Evolutionary conservation across 2,797 vertebrate species (phyloP).

Genomic region (Sebastes miniatus): DNA sequence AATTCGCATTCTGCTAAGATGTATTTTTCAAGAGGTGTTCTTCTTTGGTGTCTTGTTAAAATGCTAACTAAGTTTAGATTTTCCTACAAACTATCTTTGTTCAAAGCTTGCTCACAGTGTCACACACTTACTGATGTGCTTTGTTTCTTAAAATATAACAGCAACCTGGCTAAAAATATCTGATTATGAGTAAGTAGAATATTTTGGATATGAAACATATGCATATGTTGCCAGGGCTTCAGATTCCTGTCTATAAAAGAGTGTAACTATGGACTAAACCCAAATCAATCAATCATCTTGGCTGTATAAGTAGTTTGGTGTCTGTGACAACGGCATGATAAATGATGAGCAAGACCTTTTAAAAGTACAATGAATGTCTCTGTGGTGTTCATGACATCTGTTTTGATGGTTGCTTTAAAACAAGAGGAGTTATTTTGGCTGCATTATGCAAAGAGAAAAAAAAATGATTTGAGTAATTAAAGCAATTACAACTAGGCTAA

Average conservation of each 20-base stretch:
- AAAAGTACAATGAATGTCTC: not conserved
- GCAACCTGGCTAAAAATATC: not conserved
- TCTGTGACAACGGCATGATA: not conserved
- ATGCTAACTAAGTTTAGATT: conserved; percentile 26
- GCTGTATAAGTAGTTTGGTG: not conserved
- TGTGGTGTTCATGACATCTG: not conserved
- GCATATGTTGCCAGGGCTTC: not conserved
- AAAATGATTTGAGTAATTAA: not conserved
- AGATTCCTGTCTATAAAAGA: not conserved
- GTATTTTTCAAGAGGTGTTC: conserved; percentile 19
- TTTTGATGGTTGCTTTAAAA: not conserved
- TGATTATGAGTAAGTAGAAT: not conserved
- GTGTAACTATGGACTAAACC: not conserved
- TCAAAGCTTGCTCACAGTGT: not conserved
- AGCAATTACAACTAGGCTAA: not conserved
- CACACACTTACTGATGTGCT: not conserved
- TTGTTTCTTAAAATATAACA: not conserved
- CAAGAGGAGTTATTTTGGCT: not conserved
- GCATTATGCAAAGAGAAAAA: not conserved
- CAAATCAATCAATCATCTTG: not conserved
- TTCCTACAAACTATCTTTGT: not conserved
- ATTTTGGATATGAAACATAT: not conserved
- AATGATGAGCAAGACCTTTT: not conserved
- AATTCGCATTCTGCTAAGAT: conserved; percentile 31
- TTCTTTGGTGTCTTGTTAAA: conserved; percentile 45